These are phyloP conservation scores for Zaprionus kolodkinae DNA, from an alignment of 1,140 invertebrate species.

Conservation along the genomic window DNA sequence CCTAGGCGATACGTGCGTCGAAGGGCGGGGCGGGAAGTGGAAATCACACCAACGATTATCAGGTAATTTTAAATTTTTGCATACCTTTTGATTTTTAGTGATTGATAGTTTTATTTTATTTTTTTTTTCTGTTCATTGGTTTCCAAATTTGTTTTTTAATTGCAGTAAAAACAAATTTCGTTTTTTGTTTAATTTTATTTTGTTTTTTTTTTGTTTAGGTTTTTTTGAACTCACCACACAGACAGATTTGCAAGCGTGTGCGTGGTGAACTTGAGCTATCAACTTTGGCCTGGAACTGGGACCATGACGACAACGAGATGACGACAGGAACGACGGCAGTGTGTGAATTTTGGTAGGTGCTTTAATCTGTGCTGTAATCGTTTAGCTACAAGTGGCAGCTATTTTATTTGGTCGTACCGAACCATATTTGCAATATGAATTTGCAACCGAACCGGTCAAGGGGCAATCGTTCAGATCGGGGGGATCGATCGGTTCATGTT, in stretches of 20 bases:
- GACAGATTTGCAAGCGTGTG: constrained; percentile 69
- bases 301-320: constrained; percentile 58
- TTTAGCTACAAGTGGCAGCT: constrained; percentile 58
- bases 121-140: constrained; percentile 44
- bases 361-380: constrained; percentile 67
- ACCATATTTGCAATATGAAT: constrained; percentile 50
- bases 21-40: constrained; percentile 68
- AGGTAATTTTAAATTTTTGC: constrained; percentile 65
- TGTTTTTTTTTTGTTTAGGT: constrained; percentile 40
- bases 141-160: constrained; percentile 77
- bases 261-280: constrained; percentile 72
- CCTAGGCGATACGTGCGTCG: constrained; percentile 62
- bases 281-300: constrained; percentile 49
- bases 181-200: constrained; percentile 53
- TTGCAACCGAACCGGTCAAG: constrained; percentile 52
- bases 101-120: constrained; percentile 32
- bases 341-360: constrained; percentile 61
- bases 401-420: constrained; percentile 52
- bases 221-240: constrained; percentile 75
- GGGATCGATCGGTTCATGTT: constrained; percentile 65
- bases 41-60: constrained; percentile 81
- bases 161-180: constrained; percentile 75
- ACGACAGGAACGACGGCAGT: constrained; percentile 46
- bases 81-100: constrained; percentile 65
- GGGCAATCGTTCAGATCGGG: constrained; percentile 59